Base-by-base conservation (phyloP, 2,113 vertebrate species). In the Cryptotis parvus region DNA sequence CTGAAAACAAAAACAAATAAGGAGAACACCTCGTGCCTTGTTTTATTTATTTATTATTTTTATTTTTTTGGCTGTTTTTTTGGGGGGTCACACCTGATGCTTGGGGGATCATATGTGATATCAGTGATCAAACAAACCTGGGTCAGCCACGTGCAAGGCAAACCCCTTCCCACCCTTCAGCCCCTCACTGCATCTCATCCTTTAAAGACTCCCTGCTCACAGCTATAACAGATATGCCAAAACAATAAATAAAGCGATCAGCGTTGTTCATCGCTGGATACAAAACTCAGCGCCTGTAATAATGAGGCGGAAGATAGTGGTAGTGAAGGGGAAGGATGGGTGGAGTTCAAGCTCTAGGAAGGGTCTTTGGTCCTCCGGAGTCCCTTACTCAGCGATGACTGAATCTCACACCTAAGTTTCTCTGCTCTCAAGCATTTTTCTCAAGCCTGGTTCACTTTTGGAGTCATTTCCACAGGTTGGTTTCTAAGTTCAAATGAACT, bases 381-480 rank as follows among this genome's bases (percentile, higher is more conserved):
- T 91, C 68, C 97, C 78, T 82, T 55, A 29, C 41, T 68, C 77
- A 80, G 35, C 12, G 84, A 35, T 33, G 22, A 43, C 12, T 76
- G 49, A 20, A 45, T 95, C 84, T 96, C 92, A 97, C 82, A 74
- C 72, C n/a, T 66, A 1, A 20, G 9, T 35, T 69, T 69, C n/a
- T 69, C 29, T 18, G 7, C 6, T 33, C 66, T 69, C 7, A 95
- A 96, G 96, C 91, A 96, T 97, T 96, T 95, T 52, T 93, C 89
- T 84, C 89, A 95, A 95, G 41, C 35, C 95, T 91, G 69, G 85
- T 91, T 92, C 87, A 31, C 78, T 87, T n/a, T 1, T 43, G 69
- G 65, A 88, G 63, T 91, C 80, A 27, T 92, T 79, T 95, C 27
- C 35, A 31, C 63, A 88, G 63, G 76, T 20, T 33, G 94, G 55